Evolutionary conservation across 1,140 invertebrate genomes (phyloP).

Genomic region (Heterodera carotae): DNA sequence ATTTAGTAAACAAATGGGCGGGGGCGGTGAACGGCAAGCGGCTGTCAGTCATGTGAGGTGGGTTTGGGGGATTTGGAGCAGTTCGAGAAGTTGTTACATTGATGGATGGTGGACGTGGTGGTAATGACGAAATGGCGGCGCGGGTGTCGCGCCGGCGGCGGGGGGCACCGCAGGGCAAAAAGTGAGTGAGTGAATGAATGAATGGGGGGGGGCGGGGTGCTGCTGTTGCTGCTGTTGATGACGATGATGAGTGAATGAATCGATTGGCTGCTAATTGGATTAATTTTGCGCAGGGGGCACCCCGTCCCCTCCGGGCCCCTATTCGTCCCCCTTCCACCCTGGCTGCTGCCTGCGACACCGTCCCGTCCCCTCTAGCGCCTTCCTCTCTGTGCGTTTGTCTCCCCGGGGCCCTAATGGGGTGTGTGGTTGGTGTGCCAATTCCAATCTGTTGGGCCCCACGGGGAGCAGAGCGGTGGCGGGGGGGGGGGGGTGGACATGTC

Average conservation of each 20-base stretch:
- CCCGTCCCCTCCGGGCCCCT: constrained; percentile 12
- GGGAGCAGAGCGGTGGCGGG: background rate
- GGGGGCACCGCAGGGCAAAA: too few species aligned
- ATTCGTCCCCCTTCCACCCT: background rate
- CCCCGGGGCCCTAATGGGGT: constrained; percentile 13
- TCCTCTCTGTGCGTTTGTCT: background rate
- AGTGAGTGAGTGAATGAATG: background rate
- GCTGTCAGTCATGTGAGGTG: too few species aligned
- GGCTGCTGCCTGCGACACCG: too few species aligned
- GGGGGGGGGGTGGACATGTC: background rate
- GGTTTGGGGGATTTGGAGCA: too few species aligned
- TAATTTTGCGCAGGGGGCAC: constrained; percentile 23
- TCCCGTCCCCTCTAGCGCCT: too few species aligned
- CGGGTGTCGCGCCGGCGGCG: too few species aligned
- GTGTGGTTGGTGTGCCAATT: constrained; percentile 21
- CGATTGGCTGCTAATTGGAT: constrained; percentile 35
- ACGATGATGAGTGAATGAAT: constrained; percentile 14
- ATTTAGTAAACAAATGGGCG: too few species aligned
- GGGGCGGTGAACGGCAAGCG: too few species aligned
- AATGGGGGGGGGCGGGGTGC: background rate
- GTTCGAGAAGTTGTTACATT: too few species aligned
- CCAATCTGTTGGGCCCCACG: constrained; percentile 30
- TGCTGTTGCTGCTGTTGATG: constrained; percentile 13
- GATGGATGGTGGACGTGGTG: too few species aligned
- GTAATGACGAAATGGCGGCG: too few species aligned